Base-by-base conservation (phyloP, 2,888 invertebrate species). In the Polietes domitor region DNA sequence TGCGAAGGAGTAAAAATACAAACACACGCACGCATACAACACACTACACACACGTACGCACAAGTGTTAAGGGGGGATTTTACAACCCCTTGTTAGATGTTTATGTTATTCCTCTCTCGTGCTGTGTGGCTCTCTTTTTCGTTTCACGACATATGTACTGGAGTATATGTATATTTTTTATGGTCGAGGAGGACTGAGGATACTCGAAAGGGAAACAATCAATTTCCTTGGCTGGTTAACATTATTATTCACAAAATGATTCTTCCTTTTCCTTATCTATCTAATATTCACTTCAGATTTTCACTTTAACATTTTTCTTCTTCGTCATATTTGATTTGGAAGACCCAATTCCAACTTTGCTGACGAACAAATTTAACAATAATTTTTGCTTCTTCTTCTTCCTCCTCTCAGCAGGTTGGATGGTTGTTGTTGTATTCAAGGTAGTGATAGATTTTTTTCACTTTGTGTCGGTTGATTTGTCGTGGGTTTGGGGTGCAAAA, bases 361-460 rank as follows among this genome's bases (percentile, higher is more conserved):
- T 84, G 84, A 84, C 80, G 78, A 81, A 80, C 12, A 24, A 24
- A 21, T 68, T 43, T 68, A 37, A 37, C 65, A 65, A 65, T 19
- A n/a, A 63, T 63, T 65, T 37, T 65, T 41, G 32, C 28, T 65
- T 55, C 75, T 76, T 68, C 53, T 82, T 82, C 19, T 19, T 17
- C 21, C 24, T 9, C 55, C 10, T 37, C 77, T 72, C 61, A 58
- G 55, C 32, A 41, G 26, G 47, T 61, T 70, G 76, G 5, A 37
- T 76, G 55, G 72, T 17, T 79, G 79, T 80, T 80, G 77, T 80
- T 65, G 65, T 78, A 73, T 76, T 81, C 79, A 81, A 81, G 76
- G 84, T 43, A 84, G 76, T 79, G 41, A 41, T 61, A 76, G 76
- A 76, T 76, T 78, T 83, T 81, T 84, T 84, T 72, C 77, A 83